Conservation (phyloP, 2,797 vertebrate genomes). For the Garrulus glandarius region DNA sequence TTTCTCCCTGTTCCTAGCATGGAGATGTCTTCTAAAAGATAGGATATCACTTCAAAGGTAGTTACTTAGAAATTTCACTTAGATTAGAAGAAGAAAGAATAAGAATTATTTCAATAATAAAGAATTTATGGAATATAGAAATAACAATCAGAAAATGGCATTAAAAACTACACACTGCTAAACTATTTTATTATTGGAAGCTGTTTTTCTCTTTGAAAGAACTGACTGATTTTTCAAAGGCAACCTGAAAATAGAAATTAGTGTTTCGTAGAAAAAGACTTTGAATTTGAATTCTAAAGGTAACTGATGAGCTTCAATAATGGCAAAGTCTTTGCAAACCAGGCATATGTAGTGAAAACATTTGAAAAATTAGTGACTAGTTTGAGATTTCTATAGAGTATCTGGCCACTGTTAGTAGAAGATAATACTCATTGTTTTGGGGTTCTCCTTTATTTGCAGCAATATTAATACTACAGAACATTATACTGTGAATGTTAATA, state of each 20-base stretch:
- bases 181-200: neutral
- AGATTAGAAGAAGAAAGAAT: neutral
- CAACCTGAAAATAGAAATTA: neutral
- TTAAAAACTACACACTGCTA: neutral
- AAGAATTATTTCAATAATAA: neutral
- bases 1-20: neutral
- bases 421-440: neutral
- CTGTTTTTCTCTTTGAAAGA: neutral
- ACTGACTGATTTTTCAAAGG: neutral
- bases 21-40: neutral
- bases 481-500: neutral
- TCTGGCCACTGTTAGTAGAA: neutral
- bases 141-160: neutral
- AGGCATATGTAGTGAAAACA: neutral
- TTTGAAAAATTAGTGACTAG: neutral
- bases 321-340: neutral
- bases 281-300: neutral
- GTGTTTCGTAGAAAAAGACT: neutral
- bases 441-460: neutral
- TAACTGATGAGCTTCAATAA: neutral
- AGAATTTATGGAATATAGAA: neutral
- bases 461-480: neutral
- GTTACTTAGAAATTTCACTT: neutral
- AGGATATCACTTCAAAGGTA: neutral
- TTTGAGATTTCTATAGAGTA: neutral